Evolutionary conservation across 2,797 vertebrate species (phyloP).

Genomic region (Paguma larvata): DNA sequence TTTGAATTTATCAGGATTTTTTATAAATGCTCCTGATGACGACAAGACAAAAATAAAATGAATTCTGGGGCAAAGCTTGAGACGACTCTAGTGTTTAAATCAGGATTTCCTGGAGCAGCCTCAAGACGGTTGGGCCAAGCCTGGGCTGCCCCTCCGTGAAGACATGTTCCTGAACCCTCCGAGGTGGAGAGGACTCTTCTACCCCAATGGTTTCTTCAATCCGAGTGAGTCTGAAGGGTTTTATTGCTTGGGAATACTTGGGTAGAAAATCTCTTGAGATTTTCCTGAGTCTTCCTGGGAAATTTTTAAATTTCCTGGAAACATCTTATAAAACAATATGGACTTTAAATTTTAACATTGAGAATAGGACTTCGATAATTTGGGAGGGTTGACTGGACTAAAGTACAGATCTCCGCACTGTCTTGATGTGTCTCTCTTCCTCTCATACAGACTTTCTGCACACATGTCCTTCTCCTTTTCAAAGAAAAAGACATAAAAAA

Average conservation of each 20-base stretch:
- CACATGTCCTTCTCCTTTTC: not conserved
- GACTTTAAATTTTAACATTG: not conserved
- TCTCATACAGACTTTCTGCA: not conserved
- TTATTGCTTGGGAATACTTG: not conserved
- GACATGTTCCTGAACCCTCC: accelerated
- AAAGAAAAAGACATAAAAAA: not conserved
- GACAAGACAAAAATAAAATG: not conserved
- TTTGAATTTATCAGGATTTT: not conserved
- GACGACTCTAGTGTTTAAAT: accelerated
- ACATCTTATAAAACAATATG: not conserved
- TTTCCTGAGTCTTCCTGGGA: not conserved
- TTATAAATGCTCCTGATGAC: not conserved
- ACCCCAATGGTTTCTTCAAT: accelerated
- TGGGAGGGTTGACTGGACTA: not conserved
- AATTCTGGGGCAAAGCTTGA: not conserved
- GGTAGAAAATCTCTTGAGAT: not conserved
- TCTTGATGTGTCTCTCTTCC: not conserved
- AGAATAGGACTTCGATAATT: too few relatives aligned
- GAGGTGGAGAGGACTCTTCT: not conserved
- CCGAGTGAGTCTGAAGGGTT: not conserved
- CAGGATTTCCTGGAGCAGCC: not conserved
- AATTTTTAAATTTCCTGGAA: not conserved
- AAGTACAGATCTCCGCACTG: not conserved
- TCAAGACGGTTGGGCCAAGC: accelerated
- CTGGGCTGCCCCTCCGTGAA: accelerated